A percentile compares a stretch with the other conserved stretches of the same genome.
Evolutionary conservation across 37 sponge, comb jelly and placozoan species (phyloP).

Genomic region (Theonella swinhoei): DNA sequence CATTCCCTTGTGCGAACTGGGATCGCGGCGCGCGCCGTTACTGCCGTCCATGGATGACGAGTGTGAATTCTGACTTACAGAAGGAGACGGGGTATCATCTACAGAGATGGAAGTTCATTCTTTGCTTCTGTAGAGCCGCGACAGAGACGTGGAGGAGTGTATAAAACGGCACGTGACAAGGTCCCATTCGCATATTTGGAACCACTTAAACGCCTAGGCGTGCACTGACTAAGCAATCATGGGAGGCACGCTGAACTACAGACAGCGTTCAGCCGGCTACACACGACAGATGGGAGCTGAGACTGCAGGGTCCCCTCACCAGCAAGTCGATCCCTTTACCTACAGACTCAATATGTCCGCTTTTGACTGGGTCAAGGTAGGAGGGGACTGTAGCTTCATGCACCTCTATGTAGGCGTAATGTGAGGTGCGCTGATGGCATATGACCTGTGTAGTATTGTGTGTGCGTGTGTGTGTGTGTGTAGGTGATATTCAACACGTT

Average conservation of each 20-base stretch:
- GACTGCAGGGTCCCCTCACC: background rate
- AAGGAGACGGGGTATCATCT: background rate
- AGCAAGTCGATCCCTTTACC: background rate
- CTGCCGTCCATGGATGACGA: background rate
- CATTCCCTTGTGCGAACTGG: constrained; percentile 40
- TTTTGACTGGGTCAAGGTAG: background rate
- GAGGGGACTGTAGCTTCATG: background rate
- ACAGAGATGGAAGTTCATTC: background rate
- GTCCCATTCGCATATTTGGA: too few relatives aligned
- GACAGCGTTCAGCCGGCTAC: too few relatives aligned
- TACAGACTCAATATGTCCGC: background rate
- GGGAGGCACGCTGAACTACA: too few relatives aligned
- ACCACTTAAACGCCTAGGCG: too few relatives aligned
- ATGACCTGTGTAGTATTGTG: too few relatives aligned
- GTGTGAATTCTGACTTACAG: background rate
- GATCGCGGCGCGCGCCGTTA: background rate
- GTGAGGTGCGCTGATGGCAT: background rate
- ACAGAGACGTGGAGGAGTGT: too few relatives aligned
- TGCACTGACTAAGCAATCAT: too few relatives aligned
- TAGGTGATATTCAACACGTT: constrained; percentile 45
- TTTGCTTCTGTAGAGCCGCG: too few relatives aligned
- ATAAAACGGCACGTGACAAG: too few relatives aligned
- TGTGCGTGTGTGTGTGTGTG: background rate
- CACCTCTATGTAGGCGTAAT: too few relatives aligned
- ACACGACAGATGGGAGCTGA: too few relatives aligned